Base-by-base conservation (phyloP, 2,797 vertebrate species). In the Macrochelys suwanniensis region DNA sequence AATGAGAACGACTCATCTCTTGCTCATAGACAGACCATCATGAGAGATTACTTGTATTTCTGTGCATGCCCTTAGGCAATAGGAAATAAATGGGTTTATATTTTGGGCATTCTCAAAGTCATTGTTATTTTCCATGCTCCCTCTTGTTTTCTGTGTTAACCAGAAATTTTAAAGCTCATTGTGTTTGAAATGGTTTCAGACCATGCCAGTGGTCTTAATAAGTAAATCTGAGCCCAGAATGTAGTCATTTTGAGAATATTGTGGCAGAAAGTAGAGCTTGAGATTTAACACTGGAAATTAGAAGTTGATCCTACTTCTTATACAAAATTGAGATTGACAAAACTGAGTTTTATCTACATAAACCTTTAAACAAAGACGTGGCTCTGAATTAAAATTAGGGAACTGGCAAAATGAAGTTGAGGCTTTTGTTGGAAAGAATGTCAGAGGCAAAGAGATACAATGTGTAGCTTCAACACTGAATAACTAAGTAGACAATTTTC, bases 331-430 rank as follows among this genome's bases (percentile, higher is more conserved):
- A 98, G 97, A 98, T 97, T 98, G 98, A 98, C 98, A 98, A 98
- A 98, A 98, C 97, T 98, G 98, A 98, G 97, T 92, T 98, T 98
- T 98, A 98, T 98, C 98, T 98, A 97, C 97, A 98, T 98, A 98
- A 98, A 98, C 97, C 98, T 98, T 98, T 98, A 98, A 98, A 98
- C 97, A 98, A 98, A 98, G 98, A 98, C 97, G 90, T 98, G 97
- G 97, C 94, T 98, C 97, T 97, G 98, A 98, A 98, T 98, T 96
- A 88, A 98, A 98, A 98, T 98, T 97, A 98, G 97, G 97, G 97
- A 98, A 92, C 96, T 96, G 96, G 9, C 88, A 91, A 97, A 97
- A 97, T 95, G 96, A 98, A 97, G 97, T 95, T 97, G 96, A 97
- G 95, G 95, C 97, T 98, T 98, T 97, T 93, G 95, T 94, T 80